phyloP scores from a whole-genome alignment of 2,888 invertebrate genomes.

The Allacma fusca region DNA sequence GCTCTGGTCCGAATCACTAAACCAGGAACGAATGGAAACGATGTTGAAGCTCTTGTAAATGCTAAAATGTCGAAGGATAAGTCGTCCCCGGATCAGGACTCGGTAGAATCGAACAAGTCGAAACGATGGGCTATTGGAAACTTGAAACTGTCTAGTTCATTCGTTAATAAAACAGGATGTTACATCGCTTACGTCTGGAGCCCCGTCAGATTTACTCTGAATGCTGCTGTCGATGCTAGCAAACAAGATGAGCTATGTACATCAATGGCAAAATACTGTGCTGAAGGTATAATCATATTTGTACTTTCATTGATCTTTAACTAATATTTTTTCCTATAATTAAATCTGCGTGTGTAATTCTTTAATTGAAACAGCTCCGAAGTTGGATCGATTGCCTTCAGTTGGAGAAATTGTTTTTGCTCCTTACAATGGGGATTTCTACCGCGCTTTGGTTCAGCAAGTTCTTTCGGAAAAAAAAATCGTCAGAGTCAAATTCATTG shows the following conservation, averaged over 20 bases:
- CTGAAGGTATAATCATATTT: not conserved
- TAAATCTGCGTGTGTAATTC: no score
- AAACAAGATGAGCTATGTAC: not conserved
- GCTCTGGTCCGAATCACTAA: no score
- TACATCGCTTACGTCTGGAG: not conserved
- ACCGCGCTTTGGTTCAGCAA: slow-evolving; percentile 45
- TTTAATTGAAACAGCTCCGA: slow-evolving; percentile 15
- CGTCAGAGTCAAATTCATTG: slow-evolving; percentile 46
- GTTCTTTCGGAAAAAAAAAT: slow-evolving; percentile 1
- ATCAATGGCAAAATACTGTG: not conserved
- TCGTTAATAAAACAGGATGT: not conserved
- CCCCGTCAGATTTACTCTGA: not conserved
- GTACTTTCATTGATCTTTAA: no score
- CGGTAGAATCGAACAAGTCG: no score
- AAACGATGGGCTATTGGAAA: no score
- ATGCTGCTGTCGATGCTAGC: not conserved
- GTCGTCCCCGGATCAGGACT: no score
- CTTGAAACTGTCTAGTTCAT: no score
- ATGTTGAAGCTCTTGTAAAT: no score
- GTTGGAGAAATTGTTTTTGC: slow-evolving; percentile 51
- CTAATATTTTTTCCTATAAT: no score
- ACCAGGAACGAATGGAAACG: no score
- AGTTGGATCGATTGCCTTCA: slow-evolving; percentile 39
- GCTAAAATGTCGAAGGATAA: no score
- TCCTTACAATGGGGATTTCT: slow-evolving; percentile 45